Evolutionary conservation across 2,797 vertebrate species (phyloP).

Genomic region (Poecilia velifera): DNA sequence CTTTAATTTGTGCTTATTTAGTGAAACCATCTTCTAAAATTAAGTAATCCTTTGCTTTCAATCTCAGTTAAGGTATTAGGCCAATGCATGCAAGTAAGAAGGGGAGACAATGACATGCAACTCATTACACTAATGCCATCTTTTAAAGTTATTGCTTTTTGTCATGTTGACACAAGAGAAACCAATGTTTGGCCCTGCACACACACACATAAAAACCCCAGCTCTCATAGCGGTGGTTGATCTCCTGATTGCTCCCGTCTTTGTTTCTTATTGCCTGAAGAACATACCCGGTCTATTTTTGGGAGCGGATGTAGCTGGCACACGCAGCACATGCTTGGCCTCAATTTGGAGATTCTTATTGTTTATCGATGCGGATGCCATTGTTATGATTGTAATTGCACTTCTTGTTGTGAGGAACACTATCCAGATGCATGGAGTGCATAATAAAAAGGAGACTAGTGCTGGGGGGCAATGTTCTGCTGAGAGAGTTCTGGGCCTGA

Average conservation of each 20-base stretch:
- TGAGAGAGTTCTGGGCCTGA: background rate
- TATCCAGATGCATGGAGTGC: background rate
- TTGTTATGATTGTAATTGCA: background rate
- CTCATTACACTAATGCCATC: background rate
- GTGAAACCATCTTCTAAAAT: background rate
- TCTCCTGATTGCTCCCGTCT: background rate
- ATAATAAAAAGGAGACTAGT: background rate
- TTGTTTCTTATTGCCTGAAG: background rate
- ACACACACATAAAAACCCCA: background rate
- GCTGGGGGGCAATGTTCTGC: background rate
- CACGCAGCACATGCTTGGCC: background rate
- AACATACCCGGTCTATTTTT: background rate
- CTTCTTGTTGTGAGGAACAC: background rate
- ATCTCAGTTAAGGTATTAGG: background rate
- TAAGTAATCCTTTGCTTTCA: background rate
- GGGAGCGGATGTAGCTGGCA: background rate
- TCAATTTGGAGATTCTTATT: background rate
- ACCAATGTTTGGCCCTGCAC: background rate
- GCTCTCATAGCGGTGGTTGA: background rate
- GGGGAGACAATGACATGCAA: background rate
- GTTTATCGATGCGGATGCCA: background rate
- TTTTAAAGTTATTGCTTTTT: background rate
- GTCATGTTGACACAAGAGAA: background rate
- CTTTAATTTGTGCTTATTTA: background rate
- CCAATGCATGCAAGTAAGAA: background rate